Base-by-base conservation (phyloP, 1,140 invertebrate species). In the Nebria ingens region DNA sequence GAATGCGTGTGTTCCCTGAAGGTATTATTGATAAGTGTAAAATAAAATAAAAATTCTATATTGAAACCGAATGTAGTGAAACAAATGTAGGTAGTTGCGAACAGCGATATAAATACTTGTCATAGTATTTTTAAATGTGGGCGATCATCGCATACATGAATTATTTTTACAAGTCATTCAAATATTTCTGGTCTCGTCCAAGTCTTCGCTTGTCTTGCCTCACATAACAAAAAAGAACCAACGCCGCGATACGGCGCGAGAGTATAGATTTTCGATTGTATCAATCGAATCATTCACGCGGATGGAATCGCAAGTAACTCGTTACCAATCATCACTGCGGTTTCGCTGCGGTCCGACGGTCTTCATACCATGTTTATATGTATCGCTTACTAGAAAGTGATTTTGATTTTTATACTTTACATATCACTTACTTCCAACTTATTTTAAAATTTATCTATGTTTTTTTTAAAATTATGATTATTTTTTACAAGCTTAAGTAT, bases 91-190 rank as follows among this genome's bases (percentile, higher is more conserved):
- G 25, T 34, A 34, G 25, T n/a, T n/a, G n/a, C n/a, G n/a, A n/a
- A n/a, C n/a, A n/a, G n/a, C n/a, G n/a, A n/a, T n/a, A n/a, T n/a
- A n/a, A n/a, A n/a, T n/a, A n/a, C n/a, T n/a, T n/a, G n/a, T n/a
- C n/a, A n/a, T n/a, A n/a, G n/a, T n/a, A n/a, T n/a, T n/a, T n/a
- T n/a, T n/a, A 45, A 45, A 9, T 45, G 40, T 45, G 17, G 17
- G 40, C 15, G 40, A 12, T 45, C 17, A 9, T 45, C 17, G 15
- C 15, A 17, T 17, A 17, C 9, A 9, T 17, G 40, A 45, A 45
- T 45, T 45, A 45, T 45, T 45, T 45, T 17, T 17, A 45, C 40
- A 45, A 45, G 40, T 45, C 40, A 45, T 45, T 45, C 40, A 17
- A 45, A 11, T n/a, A n/a, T 45, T 17, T 45, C 6, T 17, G 15